These are phyloP conservation scores for Ptiloglossa arizonensis DNA, from an alignment of 1,140 invertebrate species.

Conservation along the genomic window DNA sequence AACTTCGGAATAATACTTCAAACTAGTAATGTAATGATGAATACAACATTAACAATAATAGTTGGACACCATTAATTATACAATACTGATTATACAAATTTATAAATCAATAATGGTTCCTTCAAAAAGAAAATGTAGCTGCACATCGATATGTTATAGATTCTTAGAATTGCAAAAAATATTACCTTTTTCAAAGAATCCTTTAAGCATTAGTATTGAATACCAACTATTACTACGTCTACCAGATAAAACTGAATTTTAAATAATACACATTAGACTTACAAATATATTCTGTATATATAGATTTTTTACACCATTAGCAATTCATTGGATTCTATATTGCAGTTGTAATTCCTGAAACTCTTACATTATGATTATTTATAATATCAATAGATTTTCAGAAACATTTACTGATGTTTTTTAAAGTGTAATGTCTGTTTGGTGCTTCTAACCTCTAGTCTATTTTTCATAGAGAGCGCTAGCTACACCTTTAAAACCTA, in stretches of 20 bases:
- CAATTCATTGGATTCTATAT: background rate
- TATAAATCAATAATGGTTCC: background rate
- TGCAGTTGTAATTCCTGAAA: too few relatives aligned
- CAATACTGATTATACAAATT: background rate
- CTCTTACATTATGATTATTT: background rate
- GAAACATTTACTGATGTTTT: background rate
- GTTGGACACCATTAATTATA: background rate
- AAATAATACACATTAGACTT: background rate
- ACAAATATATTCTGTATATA: background rate
- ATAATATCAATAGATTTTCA: background rate
- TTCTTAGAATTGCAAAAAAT: background rate
- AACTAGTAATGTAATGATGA: background rate
- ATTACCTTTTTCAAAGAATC: background rate
- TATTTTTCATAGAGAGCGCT: slow-evolving; percentile 9
- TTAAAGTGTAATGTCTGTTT: background rate
- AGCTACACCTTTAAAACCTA: background rate
- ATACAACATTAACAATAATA: background rate
- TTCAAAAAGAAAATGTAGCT: background rate
- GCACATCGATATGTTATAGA: background rate
- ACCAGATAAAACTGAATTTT: background rate
- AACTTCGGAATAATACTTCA: background rate
- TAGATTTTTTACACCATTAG: background rate
- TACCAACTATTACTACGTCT: background rate
- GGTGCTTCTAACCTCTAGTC: background rate
- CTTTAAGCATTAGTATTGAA: background rate